These are phyloP conservation scores for Drymonia ruficornis DNA, from an alignment of 2,888 invertebrate genomes.

Conservation along the genomic window DNA sequence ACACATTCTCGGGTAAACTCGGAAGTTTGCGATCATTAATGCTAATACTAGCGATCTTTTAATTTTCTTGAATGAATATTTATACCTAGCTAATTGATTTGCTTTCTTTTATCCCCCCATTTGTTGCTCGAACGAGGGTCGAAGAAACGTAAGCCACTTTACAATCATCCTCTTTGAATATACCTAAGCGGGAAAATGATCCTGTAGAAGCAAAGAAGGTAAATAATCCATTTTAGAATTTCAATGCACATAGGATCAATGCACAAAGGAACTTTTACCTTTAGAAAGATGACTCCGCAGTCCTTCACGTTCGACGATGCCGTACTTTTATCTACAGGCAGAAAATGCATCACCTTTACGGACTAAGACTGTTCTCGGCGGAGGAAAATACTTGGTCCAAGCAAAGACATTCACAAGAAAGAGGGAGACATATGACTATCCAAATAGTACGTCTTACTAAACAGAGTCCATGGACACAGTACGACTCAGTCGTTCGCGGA, in stretches of 20 bases:
- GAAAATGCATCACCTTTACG: constrained; percentile 57
- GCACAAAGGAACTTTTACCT: constrained; percentile 44
- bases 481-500: no score
- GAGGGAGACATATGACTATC: no score
- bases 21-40: constrained; percentile 11
- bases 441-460: no score
- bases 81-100: constrained; percentile 21
- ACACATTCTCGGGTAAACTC: neutral
- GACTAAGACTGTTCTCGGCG: constrained; percentile 29
- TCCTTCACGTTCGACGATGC: constrained; percentile 48
- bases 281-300: constrained; percentile 47
- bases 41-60: constrained; percentile 21
- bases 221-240: constrained; percentile 34
- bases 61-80: constrained; percentile 18
- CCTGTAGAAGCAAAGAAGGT: constrained; percentile 18
- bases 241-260: constrained; percentile 32
- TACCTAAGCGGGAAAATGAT: no score
- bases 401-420: no score
- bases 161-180: constrained; percentile 3
- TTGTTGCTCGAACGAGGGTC: constrained; percentile 7
- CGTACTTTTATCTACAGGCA: constrained; percentile 51
- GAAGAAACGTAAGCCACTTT: constrained; percentile 8
- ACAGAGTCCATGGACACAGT: no score
- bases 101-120: constrained; percentile 11
- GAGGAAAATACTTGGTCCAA: constrained; percentile 39